Evolutionary conservation across 2,113 vertebrate genomes (phyloP).

Genomic region (Malurus cyaneus): DNA sequence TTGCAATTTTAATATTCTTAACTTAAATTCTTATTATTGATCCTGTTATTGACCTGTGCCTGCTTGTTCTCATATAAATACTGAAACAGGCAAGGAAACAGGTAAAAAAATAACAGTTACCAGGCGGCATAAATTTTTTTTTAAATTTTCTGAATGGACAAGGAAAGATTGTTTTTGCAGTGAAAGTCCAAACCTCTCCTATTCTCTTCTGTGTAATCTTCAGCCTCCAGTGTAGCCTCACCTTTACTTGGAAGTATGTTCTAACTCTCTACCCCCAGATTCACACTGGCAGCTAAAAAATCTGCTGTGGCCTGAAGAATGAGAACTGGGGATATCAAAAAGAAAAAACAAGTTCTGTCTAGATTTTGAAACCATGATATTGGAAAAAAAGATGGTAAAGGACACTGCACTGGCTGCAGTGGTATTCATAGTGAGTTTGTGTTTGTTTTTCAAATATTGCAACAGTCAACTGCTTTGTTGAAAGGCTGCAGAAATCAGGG

Average conservation of each 20-base stretch:
- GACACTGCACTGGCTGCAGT: background rate
- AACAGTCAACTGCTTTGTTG: background rate
- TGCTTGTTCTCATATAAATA: background rate
- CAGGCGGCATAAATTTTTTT: background rate
- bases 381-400: background rate
- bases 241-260: background rate
- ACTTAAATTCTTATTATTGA: slow-evolving; percentile 25
- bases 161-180: background rate
- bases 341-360: background rate
- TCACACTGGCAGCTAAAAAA: background rate
- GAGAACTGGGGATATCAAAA: background rate
- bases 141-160: background rate
- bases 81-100: background rate
- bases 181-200: background rate
- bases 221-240: background rate
- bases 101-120: background rate
- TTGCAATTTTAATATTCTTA: slow-evolving; percentile 20
- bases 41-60: slow-evolving; percentile 5
- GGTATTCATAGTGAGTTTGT: background rate
- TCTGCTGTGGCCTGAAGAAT: background rate
- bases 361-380: background rate
- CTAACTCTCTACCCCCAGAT: background rate
- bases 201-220: background rate
- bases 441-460: background rate
- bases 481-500: background rate